Percentiles rank a stretch among this genome's conserved stretches.
Evolutionary conservation across 2,113 vertebrate genomes (phyloP).

Genomic region (Stigmatopora nigra): DNA sequence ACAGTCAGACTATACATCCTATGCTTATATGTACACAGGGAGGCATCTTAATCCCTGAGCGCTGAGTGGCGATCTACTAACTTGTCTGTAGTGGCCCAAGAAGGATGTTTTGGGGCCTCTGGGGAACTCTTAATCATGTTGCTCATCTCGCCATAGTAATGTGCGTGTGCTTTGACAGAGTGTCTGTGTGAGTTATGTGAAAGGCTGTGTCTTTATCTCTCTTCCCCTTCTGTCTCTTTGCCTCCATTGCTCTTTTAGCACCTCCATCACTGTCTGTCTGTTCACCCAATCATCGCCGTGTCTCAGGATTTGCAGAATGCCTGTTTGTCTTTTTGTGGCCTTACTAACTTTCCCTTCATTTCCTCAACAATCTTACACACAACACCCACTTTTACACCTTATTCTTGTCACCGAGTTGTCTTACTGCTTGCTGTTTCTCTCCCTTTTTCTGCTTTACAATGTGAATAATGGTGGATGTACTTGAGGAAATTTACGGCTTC

Average conservation of each 20-base stretch:
- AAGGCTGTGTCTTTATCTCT: slow-evolving; percentile 42
- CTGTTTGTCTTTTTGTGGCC: slow-evolving; percentile 55
- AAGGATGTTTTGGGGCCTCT: slow-evolving; percentile 35
- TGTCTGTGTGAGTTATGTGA: slow-evolving; percentile 43
- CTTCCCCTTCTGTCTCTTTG: slow-evolving; percentile 26
- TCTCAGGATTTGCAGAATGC: slow-evolving; percentile 45
- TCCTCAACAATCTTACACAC: slow-evolving; percentile 32
- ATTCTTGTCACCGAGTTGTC: slow-evolving; percentile 8
- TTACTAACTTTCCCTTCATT: slow-evolving; percentile 40
- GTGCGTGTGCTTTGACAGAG: slow-evolving; percentile 19
- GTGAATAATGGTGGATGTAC: slow-evolving; percentile 54
- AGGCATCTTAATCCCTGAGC: neutral
- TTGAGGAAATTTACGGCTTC: slow-evolving; percentile 64
- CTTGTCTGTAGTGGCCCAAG: slow-evolving; percentile 28
- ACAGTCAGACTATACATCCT: no score
- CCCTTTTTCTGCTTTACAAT: slow-evolving; percentile 33
- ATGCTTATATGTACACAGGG: neutral
- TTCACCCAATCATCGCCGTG: slow-evolving; percentile 14
- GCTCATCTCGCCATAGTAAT: slow-evolving; percentile 29
- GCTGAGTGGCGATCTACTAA: slow-evolving; percentile 17
- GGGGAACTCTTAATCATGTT: slow-evolving; percentile 42
- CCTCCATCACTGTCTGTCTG: slow-evolving; percentile 44
- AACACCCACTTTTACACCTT: neutral
- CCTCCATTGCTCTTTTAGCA: slow-evolving; percentile 46
- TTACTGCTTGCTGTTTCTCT: slow-evolving; percentile 6